phyloP scores from a whole-genome alignment of 2,797 vertebrate species.

The Esox lucius region DNA sequence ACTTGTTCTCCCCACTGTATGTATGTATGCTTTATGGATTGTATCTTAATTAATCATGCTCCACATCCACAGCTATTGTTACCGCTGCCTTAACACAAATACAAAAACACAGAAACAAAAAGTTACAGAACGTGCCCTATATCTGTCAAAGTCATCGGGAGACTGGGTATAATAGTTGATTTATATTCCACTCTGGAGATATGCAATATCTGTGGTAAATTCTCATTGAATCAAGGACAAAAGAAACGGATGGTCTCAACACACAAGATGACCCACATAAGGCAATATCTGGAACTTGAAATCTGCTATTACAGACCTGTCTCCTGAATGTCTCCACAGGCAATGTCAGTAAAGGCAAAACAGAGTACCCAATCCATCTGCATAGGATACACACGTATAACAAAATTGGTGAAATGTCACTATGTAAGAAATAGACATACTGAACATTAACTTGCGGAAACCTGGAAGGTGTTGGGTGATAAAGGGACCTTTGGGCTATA shows the following conservation, averaged over 20 bases:
- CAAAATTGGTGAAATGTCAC: too few species aligned
- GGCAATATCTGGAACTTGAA: constrained; percentile 62
- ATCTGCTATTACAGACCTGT: constrained; percentile 57
- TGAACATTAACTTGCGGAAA: too few species aligned
- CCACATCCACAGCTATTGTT: constrained; percentile 70
- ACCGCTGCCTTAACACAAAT: constrained; percentile 54
- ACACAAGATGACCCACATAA: constrained; percentile 79
- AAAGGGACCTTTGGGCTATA: too few species aligned
- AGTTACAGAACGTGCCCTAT: constrained; percentile 79
- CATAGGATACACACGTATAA: too few species aligned
- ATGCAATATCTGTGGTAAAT: constrained; percentile 74
- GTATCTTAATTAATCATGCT: constrained; percentile 69
- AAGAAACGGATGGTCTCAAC: constrained; percentile 70
- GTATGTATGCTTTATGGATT: constrained; percentile 30
- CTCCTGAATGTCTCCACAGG: too few species aligned
- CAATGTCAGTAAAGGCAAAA: too few species aligned
- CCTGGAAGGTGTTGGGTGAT: too few species aligned
- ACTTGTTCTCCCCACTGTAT: too few species aligned
- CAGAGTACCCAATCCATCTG: too few species aligned
- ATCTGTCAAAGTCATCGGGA: constrained; percentile 82
- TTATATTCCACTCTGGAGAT: constrained; percentile 77
- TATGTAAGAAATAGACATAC: too few species aligned
- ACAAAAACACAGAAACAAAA: constrained; percentile 72
- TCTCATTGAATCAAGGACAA: constrained; percentile 82
- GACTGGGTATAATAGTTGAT: constrained; percentile 77